phyloP scores from a whole-genome alignment of 2,113 vertebrate species.

The Coturnix japonica region DNA sequence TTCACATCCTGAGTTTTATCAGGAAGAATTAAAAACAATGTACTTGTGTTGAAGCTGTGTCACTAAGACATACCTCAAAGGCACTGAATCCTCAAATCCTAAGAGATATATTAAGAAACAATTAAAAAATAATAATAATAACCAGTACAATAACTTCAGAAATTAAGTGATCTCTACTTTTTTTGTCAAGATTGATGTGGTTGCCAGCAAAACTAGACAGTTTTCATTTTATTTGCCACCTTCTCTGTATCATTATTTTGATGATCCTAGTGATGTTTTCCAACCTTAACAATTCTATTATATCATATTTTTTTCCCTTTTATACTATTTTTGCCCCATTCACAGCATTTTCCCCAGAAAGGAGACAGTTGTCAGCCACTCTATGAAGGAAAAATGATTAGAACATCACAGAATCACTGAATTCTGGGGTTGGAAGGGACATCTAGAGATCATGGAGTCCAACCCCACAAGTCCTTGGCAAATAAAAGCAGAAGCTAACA shows the following conservation, averaged over 20 bases:
- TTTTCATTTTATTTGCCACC: neutral
- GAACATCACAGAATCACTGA: neutral
- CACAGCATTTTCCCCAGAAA: neutral
- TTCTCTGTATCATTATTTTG: neutral
- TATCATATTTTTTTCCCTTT: neutral
- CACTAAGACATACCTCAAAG: neutral
- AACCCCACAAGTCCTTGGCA: neutral
- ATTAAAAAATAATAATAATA: neutral
- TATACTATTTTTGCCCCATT: neutral
- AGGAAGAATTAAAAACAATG: neutral
- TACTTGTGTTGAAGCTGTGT: neutral
- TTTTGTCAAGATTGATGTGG: neutral
- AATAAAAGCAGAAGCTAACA: neutral
- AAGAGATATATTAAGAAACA: neutral
- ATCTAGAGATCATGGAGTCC: too few relatives aligned
- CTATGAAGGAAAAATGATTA: neutral
- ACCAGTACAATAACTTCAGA: neutral
- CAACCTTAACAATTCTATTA: neutral
- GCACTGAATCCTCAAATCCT: neutral
- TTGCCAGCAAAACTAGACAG: neutral
- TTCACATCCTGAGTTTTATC: neutral
- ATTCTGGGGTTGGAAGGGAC: too few relatives aligned
- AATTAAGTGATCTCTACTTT: neutral
- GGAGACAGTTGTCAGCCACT: neutral
- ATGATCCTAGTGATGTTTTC: too few relatives aligned